Conservation (phyloP, 2,888 invertebrate species). For the Dryobota labecula region DNA sequence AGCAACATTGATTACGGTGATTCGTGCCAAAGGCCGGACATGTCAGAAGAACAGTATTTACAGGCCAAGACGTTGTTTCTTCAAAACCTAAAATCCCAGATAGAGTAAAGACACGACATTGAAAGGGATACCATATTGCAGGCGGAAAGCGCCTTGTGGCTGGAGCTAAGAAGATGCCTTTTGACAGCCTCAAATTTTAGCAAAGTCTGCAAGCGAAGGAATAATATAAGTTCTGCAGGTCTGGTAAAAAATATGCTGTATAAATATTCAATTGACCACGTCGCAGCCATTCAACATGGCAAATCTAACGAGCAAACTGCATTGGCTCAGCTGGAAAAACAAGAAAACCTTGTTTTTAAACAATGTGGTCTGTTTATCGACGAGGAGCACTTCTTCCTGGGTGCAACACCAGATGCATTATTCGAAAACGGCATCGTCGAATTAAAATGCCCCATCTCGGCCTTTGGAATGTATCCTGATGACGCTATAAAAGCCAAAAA, state of each 20-base stretch:
- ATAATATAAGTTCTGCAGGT: not conserved
- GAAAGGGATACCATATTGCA: not conserved
- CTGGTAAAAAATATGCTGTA: not conserved
- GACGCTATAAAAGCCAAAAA: not conserved
- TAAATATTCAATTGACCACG: not conserved
- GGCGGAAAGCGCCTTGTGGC: not conserved
- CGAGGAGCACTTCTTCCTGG: not conserved
- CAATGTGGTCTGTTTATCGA: not conserved
- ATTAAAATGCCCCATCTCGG: not conserved
- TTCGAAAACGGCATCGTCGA: not conserved
- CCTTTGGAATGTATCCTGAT: not conserved
- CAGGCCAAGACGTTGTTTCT: not conserved
- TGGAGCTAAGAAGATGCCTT: not conserved
- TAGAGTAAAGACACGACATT: not conserved
- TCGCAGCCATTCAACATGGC: not conserved
- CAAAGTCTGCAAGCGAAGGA: not conserved
- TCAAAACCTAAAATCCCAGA: not conserved
- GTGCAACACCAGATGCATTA: not conserved
- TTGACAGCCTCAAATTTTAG: not conserved
- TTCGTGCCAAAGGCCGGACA: constrained; percentile 1
- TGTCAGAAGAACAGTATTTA: not conserved
- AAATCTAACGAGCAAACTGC: not conserved
- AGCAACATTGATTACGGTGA: not conserved
- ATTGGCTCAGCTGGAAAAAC: not conserved
- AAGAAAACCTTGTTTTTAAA: not conserved